Percentiles rank a stretch among this genome's conserved stretches.
Evolutionary conservation across 2,113 vertebrate species (phyloP).

Genomic region (Setophaga petechia): DNA sequence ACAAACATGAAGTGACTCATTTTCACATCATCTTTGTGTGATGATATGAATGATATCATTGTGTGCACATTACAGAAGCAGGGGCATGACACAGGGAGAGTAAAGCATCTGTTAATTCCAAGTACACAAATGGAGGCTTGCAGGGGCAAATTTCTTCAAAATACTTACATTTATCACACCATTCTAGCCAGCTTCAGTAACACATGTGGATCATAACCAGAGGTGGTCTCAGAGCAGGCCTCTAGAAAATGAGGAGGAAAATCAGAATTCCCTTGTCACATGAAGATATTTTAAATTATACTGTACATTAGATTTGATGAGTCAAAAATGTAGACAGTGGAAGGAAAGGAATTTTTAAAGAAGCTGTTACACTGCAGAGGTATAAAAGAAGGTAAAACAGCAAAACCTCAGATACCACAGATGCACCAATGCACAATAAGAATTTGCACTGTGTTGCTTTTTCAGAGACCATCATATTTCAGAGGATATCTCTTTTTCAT

Average conservation of each 20-base stretch:
- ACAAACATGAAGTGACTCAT: conserved; percentile 22
- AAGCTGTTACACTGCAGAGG: background rate
- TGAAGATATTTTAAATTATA: background rate
- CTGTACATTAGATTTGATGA: background rate
- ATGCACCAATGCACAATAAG: background rate
- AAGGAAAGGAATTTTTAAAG: background rate
- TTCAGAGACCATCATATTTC: background rate
- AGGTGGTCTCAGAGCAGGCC: background rate
- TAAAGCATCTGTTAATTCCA: conserved; percentile 8
- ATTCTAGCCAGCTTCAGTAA: background rate
- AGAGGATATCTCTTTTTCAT: background rate
- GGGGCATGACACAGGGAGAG: background rate
- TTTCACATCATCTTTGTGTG: conserved; percentile 30
- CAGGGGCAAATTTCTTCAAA: background rate
- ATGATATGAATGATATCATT: conserved; percentile 37
- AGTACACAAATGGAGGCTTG: background rate
- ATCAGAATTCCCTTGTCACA: background rate
- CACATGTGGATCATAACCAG: background rate
- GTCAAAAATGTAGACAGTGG: background rate
- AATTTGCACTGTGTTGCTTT: background rate
- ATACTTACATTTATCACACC: background rate
- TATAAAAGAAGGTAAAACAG: background rate
- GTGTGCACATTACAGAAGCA: background rate
- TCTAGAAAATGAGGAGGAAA: background rate
- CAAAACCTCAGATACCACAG: background rate